A percentile compares a stretch with the other conserved stretches of the same genome.
These are phyloP conservation scores for Colius striatus DNA, from an alignment of 2,113 vertebrate species.

Conservation along the genomic window DNA sequence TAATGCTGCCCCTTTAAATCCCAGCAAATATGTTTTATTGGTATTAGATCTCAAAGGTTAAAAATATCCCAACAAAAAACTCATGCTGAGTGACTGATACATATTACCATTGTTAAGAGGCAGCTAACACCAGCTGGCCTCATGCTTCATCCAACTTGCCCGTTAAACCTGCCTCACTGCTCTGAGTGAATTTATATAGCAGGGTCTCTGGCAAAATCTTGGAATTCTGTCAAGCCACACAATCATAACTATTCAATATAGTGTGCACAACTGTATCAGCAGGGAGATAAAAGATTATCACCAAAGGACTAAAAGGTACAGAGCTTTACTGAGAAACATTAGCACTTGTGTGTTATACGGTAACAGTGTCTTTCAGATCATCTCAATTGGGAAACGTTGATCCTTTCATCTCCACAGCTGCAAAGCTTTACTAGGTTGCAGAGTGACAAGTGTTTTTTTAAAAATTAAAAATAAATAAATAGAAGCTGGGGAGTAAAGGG, in stretches of 20 bases:
- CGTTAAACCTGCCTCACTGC: slow-evolving; percentile 54
- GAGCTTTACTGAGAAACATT: background rate
- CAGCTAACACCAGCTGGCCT: slow-evolving; percentile 65
- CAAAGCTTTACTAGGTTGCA: slow-evolving; percentile 35
- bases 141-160: slow-evolving; percentile 48
- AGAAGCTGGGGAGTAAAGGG: background rate
- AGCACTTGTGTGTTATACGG: background rate
- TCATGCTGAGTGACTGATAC: slow-evolving; percentile 55
- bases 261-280: slow-evolving; percentile 7
- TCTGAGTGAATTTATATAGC: slow-evolving; percentile 27
- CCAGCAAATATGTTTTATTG: slow-evolving; percentile 20
- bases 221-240: slow-evolving; percentile 34
- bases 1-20: slow-evolving; percentile 8
- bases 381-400: slow-evolving; percentile 11
- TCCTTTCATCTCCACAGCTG: slow-evolving; percentile 48
- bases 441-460: background rate
- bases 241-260: slow-evolving; percentile 21
- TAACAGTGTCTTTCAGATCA: background rate
- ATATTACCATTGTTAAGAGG: slow-evolving; percentile 25
- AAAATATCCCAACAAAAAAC: background rate
- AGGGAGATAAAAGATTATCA: slow-evolving; percentile 18
- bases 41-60: slow-evolving; percentile 6
- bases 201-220: slow-evolving; percentile 16
- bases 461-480: background rate
- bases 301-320: background rate